Evolutionary conservation across 2,113 vertebrate species (phyloP).

Genomic region (Tautogolabrus adspersus): DNA sequence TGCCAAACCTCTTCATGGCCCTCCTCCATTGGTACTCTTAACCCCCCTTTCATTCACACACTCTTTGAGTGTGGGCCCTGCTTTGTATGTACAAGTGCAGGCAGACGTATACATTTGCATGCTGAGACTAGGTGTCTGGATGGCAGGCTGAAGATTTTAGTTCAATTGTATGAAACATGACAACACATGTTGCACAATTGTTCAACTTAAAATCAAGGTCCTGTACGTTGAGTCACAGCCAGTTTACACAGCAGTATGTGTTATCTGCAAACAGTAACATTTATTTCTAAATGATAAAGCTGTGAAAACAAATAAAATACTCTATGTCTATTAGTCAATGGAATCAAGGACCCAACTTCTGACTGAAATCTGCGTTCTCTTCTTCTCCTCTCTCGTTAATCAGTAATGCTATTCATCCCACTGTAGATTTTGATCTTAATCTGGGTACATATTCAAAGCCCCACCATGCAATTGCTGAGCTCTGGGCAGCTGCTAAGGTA

Average conservation of each 20-base stretch:
- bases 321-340: too few species aligned
- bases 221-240: neutral
- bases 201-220: neutral
- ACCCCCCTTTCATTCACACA: constrained; percentile 58
- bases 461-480: constrained; percentile 29
- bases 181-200: neutral
- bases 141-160: constrained; percentile 6
- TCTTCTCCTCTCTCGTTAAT: neutral
- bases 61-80: constrained; percentile 47
- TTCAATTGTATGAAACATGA: constrained; percentile 2
- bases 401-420: neutral
- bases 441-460: constrained; percentile 29
- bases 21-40: constrained; percentile 44
- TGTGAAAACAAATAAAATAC: neutral
- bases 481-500: constrained; percentile 51
- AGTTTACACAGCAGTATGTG: neutral
- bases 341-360: neutral
- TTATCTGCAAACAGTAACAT: neutral
- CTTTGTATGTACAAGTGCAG: constrained; percentile 49
- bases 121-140: constrained; percentile 52
- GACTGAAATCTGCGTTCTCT: neutral
- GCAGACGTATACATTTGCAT: constrained; percentile 63
- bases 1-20: constrained; percentile 59
- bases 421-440: neutral
- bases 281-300: too few species aligned